A percentile compares a stretch with the other conserved stretches of the same genome.
Conservation (phyloP, 2,888 invertebrate species). For the Pristionchus arcanus region DNA sequence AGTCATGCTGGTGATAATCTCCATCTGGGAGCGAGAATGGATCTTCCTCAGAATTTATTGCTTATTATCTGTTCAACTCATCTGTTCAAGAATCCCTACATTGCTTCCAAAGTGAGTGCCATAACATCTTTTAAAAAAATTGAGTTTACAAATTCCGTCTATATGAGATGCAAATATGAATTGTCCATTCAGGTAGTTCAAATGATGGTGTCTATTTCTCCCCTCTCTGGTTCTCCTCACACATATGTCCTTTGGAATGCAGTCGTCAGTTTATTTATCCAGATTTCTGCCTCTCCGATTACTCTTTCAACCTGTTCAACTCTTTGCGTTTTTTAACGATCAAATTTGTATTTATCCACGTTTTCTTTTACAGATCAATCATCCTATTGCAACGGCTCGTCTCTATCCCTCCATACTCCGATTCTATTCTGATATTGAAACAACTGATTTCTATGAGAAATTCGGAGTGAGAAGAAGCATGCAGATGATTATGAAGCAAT, state of each 20-base stretch:
- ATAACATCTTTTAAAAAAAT: neutral
- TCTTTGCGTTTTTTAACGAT: neutral
- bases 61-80: conserved; percentile 92
- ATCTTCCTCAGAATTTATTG: conserved; percentile 90
- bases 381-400: conserved; percentile 87
- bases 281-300: neutral
- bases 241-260: conserved; percentile 84
- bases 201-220: conserved; percentile 66
- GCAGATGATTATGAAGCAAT: conserved; percentile 89
- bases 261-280: conserved; percentile 83
- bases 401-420: conserved; percentile 95
- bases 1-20: conserved; percentile 34
- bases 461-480: conserved; percentile 98
- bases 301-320: neutral
- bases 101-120: conserved; percentile 89
- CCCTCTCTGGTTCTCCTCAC: conserved; percentile 52
- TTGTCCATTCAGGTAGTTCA: conserved; percentile 67
- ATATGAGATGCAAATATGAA: neutral
- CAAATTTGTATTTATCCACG: conserved; percentile 71
- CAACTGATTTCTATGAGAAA: conserved; percentile 96
- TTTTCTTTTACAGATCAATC: conserved; percentile 83
- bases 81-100: conserved; percentile 95
- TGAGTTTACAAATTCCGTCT: conserved; percentile 68
- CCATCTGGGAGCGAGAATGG: neutral
- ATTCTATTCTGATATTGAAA: conserved; percentile 90